Evolutionary conservation across 2,797 vertebrate species (phyloP), one percentile per base, ranked within the genome.

Genomic region (Cottoperca gobio): DNA sequence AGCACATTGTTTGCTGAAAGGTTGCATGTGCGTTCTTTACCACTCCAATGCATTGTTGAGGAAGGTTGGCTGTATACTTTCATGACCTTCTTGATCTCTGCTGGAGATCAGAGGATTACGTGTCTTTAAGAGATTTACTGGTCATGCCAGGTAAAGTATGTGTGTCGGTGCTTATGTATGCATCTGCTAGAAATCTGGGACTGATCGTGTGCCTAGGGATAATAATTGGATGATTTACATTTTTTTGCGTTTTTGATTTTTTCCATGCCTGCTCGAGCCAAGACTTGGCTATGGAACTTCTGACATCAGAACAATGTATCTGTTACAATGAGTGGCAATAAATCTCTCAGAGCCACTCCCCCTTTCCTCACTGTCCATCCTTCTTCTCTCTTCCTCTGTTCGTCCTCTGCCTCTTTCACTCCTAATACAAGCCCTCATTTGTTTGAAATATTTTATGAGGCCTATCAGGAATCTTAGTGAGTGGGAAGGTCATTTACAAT

Each of bases 401-500:
- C 6, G 37, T 70, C 53, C 21, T 52, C 45, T 45, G 43, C 37
- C 28, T 55, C 55, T 59, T 43, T 68, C 35, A 19, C 37, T 77
- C 46, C 31, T 19, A 57, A 50, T 40, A 88, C 88, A 92, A 84
- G 42, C 73, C 33, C 59, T 77, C 58, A 33, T 90, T 88, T 88
- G 85, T 88, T 77, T 81, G 60, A 68, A 76, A 68, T 88, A 26
- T 83, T 90, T 81, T 70, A 84, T 82, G 83, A 79, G 65, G 81
- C 57, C 83, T 48, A 77, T 81, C 86, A 77, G 82, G 86, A 92
- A 91, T 87, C 73, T 76, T 16, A 53, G 37, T 8, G 12, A 79
- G 86, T 86, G 63, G 89, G 86, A 81, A 84, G 76, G 63, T 86
- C 66, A 83, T 90, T 89, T 84, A 80, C 79, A 72, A 64, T 33